Base-by-base conservation (phyloP, 2,797 vertebrate species). In the Podarcis lilfordi region DNA sequence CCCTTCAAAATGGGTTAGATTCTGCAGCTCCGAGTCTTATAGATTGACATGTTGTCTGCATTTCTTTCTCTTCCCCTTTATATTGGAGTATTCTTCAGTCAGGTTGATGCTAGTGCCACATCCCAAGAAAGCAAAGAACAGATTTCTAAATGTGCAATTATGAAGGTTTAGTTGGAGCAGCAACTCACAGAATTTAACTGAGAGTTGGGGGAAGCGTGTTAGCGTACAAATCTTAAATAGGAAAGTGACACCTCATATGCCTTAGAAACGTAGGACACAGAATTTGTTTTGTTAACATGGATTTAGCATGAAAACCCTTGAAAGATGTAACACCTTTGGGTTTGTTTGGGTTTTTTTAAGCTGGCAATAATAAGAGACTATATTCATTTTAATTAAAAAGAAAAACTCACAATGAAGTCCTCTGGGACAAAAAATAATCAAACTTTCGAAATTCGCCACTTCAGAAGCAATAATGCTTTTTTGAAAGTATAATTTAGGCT, bases 71-170 rank as follows among this genome's bases (percentile, higher is more conserved):
- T 19, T 43, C 25, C 90, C 27, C 40, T 0, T 88, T 72, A 35
- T 85, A 50, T 78, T 94, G 86, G 82, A 96, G 50, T 89, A 85
- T 84, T 71, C 74, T 87, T 92, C 91, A 95, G 88, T 88, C 87
- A 94, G 92, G 88, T 84, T 93, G 91, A 87, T 93, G 37, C 40
- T 35, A 82, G 86, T 89, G 91, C 93, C 93, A 94, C 94, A 93
- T 88, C 86, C 88, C 61, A 84, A 92, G 91, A 94, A 94, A 94
- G 89, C 74, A 89, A 93, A 88, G 45, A 86, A 86, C 86, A 90
- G 19, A 77, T 75, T 80, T 91, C 64, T 72, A 89, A 8, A 86
- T 92, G 76, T 94, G 85, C 91, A 95, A 87, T 32, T 76, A 75
- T 88, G 83, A 86, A 90, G 86, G 40, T 92, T 92, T 86, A 90